These are phyloP conservation scores for Tenebrosternarchus preto DNA, from an alignment of 2,113 vertebrate species.

Conservation along the genomic window DNA sequence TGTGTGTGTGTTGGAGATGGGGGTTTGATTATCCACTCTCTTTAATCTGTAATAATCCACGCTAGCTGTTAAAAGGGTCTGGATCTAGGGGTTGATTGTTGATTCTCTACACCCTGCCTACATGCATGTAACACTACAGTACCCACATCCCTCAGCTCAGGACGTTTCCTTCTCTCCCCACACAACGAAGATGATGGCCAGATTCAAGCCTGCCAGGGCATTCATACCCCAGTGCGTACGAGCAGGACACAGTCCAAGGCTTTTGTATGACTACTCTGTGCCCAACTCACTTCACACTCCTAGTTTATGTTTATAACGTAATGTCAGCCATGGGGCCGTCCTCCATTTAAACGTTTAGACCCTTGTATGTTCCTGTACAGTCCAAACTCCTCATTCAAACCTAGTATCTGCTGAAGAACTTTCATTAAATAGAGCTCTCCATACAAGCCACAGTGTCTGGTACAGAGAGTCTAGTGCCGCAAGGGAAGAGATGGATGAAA, in stretches of 20 bases:
- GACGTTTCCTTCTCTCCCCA: not conserved
- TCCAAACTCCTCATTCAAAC: not conserved
- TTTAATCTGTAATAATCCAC: conserved; percentile 13
- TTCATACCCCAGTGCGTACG: not conserved
- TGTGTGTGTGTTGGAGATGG: too few species aligned
- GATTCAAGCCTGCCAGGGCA: not conserved
- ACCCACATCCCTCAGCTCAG: too few species aligned
- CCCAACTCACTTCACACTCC: not conserved
- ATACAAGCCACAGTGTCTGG: too few species aligned
- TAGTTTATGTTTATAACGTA: not conserved
- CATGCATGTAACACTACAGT: too few species aligned
- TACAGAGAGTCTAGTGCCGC: too few species aligned
- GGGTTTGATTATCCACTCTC: conserved; percentile 5
- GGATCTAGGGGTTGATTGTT: too few species aligned
- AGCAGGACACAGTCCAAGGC: not conserved
- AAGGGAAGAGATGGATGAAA: too few species aligned
- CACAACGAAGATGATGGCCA: not conserved
- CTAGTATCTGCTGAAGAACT: not conserved
- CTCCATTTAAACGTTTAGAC: not conserved
- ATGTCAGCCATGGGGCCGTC: not conserved
- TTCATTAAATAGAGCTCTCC: too few species aligned
- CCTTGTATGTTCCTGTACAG: not conserved
- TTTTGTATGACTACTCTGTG: not conserved
- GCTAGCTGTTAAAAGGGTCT: conserved; percentile 19
- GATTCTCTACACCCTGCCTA: too few species aligned